Conservation (phyloP, 2,113 vertebrate genomes). For the Peromyscus polionotus region DNA sequence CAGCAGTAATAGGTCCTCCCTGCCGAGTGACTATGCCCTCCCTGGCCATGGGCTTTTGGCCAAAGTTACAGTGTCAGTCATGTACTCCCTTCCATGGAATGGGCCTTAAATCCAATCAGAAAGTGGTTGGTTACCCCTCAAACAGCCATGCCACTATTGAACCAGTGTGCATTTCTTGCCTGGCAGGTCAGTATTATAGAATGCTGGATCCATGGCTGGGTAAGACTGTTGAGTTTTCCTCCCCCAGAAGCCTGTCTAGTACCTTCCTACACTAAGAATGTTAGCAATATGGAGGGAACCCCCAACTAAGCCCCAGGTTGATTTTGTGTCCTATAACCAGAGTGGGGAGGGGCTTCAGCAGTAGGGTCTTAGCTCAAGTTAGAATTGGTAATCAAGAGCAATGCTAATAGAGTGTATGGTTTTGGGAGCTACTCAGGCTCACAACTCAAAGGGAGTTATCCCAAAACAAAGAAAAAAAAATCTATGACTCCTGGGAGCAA, state of each 20-base stretch:
- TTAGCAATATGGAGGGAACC: no score
- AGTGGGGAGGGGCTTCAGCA: neutral
- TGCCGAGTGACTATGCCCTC: neutral
- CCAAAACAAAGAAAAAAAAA: no score
- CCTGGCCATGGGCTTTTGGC: neutral
- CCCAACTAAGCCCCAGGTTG: neutral
- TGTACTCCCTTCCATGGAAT: neutral
- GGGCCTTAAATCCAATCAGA: neutral
- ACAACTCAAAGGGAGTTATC: neutral
- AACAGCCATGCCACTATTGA: no score
- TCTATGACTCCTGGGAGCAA: neutral
- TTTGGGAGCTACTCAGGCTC: neutral
- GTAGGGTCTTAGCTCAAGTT: neutral
- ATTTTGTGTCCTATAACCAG: neutral
- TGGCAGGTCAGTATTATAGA: neutral
- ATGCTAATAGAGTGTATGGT: neutral
- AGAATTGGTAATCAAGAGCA: neutral
- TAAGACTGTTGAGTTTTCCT: neutral
- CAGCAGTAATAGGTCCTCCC: neutral
- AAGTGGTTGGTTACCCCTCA: neutral
- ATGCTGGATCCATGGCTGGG: neutral
- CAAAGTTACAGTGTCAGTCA: neutral
- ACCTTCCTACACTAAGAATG: neutral
- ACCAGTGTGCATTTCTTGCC: neutral
- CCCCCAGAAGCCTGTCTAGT: neutral